These are phyloP conservation scores for Liparis tanakae DNA, from an alignment of 2,797 vertebrate genomes.

Conservation along the genomic window DNA sequence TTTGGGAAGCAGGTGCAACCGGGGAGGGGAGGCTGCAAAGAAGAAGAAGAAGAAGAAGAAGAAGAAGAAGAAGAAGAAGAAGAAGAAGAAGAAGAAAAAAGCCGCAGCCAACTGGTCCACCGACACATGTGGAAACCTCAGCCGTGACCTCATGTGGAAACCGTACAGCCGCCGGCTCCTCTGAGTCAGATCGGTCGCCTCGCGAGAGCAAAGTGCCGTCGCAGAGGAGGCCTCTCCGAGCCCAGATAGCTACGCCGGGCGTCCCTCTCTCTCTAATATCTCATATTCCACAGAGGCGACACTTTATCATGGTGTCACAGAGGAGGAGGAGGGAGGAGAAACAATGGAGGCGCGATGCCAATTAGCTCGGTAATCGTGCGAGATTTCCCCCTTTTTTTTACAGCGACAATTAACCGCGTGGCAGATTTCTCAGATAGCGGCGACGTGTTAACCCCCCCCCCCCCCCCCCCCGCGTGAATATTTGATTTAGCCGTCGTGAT, in stretches of 20 bases:
- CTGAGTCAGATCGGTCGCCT: constrained; percentile 62
- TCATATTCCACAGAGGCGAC: constrained; percentile 37
- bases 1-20: constrained; percentile 71
- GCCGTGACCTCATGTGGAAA: constrained; percentile 52
- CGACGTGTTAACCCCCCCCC: constrained; percentile 56
- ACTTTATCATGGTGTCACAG: constrained; percentile 41
- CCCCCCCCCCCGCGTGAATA: constrained; percentile 61
- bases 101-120: constrained; percentile 38
- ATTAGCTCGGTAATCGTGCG: constrained; percentile 60
- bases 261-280: constrained; percentile 41
- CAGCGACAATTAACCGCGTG: constrained; percentile 68
- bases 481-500: constrained; percentile 61
- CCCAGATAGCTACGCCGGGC: constrained; percentile 24
- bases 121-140: constrained; percentile 34
- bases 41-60: background rate
- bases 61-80: no score
- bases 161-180: constrained; percentile 39
- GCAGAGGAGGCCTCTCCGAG: constrained; percentile 56
- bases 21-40: constrained; percentile 10
- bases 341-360: constrained; percentile 43
- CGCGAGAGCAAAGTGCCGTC: constrained; percentile 63
- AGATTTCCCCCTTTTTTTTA: constrained; percentile 55
- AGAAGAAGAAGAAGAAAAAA: background rate
- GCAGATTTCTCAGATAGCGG: constrained; percentile 68
- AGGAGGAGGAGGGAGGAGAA: background rate